Evolutionary conservation across 2,797 vertebrate species (phyloP).

Genomic region (Ptychobarbus kaznakovi): DNA sequence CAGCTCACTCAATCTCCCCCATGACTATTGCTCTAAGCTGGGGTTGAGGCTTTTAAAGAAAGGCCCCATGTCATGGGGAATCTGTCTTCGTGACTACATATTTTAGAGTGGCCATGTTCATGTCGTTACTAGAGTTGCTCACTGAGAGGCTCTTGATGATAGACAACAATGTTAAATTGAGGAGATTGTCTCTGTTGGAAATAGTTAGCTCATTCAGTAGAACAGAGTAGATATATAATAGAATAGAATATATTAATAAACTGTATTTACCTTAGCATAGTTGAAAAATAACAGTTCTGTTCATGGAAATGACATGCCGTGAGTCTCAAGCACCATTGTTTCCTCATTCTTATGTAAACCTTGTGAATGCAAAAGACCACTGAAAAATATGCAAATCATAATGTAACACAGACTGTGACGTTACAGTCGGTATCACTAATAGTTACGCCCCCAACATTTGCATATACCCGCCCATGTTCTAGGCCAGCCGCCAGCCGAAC

Average conservation of each 20-base stretch:
- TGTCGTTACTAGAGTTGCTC: not conserved
- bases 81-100: slow-evolving; percentile 33
- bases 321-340: too few relatives aligned
- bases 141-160: not conserved
- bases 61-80: slow-evolving; percentile 40
- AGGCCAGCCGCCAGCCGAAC: too few relatives aligned
- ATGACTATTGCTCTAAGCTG: slow-evolving; percentile 4
- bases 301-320: too few relatives aligned
- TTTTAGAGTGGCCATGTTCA: slow-evolving; percentile 26
- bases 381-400: too few relatives aligned
- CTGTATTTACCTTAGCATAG: too few relatives aligned
- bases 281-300: too few relatives aligned
- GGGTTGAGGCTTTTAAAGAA: slow-evolving; percentile 52
- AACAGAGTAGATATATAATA: not conserved
- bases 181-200: not conserved
- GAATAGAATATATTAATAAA: not conserved
- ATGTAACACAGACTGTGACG: too few relatives aligned
- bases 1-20: slow-evolving; percentile 39
- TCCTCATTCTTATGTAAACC: too few relatives aligned
- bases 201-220: not conserved
- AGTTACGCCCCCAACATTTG: too few relatives aligned
- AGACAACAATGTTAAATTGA: not conserved
- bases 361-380: too few relatives aligned
- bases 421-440: too few relatives aligned
- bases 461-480: too few relatives aligned